Base-by-base conservation (phyloP, 2,797 vertebrate genomes). In the Gadopsis bispinosus region DNA sequence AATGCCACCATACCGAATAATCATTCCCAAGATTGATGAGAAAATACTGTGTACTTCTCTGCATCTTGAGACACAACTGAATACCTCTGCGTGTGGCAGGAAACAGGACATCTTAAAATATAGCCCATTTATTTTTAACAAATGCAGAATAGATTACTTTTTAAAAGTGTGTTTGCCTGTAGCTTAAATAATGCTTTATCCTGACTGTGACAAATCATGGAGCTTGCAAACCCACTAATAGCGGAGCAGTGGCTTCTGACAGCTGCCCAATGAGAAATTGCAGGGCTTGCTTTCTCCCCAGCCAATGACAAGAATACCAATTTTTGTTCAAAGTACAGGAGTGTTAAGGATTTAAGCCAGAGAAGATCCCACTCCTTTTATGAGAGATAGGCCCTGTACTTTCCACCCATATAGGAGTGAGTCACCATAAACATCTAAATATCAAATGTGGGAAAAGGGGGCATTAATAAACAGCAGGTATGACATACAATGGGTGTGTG, bases 301-400 rank as follows among this genome's bases (percentile, higher is more conserved):
- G 78, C 89, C 84, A 81, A 91, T 87, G 92, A 87, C 82, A 87
- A 88, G 94, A 95, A 95, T 95, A 95, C 91, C 87, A 95, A 95
- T 94, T 91, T 86, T 78, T 87, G 87, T 94, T 93, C 87, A 90
- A 93, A 92, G 91, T 91, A 82, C 83, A 72, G 77, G 72, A 85
- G 83, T 69, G 77, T 78, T 73, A 73, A 88, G 72, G 71, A 76
- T 88, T 85, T 88, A 91, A 93, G 87, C 77, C 88, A 75, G 55
- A 83, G 87, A 91, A 90, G 84, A 93, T 91, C 89, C 59, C 69
- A 59, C 70, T 84, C 83, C 68, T 84, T 75, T 70, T 76, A 48
- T 85, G 75, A 90, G 56, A 73, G 80, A 88, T 83, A 72, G 62
- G 11, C 69, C 7, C 7, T 77, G 63, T 78, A 61, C 69, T 79